Evolutionary conservation across 2,797 vertebrate species (phyloP).

Genomic region (Oreortyx pictus): DNA sequence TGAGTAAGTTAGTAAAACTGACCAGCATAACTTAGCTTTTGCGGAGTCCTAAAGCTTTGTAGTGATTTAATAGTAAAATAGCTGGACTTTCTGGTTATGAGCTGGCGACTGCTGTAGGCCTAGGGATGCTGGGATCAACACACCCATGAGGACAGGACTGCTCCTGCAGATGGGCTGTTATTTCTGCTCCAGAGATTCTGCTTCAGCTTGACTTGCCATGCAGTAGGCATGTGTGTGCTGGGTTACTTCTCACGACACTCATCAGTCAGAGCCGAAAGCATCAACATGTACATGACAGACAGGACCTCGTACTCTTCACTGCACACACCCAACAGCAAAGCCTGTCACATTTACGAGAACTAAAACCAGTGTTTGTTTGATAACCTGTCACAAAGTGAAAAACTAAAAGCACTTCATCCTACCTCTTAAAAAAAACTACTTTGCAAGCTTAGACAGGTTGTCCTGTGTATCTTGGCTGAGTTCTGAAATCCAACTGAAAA

Average conservation of each 20-base stretch:
- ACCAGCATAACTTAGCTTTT: background rate
- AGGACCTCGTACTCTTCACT: background rate
- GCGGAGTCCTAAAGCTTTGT: background rate
- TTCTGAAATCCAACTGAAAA: background rate
- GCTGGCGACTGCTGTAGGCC: background rate
- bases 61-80: background rate
- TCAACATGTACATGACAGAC: background rate
- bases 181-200: background rate
- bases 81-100: background rate
- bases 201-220: background rate
- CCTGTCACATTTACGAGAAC: background rate
- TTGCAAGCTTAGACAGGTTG: background rate
- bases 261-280: background rate
- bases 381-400: background rate
- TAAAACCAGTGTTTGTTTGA: background rate
- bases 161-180: background rate
- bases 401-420: background rate
- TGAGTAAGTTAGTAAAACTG: background rate
- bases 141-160: rapidly evolving
- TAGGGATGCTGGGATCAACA: background rate
- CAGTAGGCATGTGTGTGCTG: background rate
- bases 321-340: background rate
- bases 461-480: background rate
- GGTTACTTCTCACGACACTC: background rate
- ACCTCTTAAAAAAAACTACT: background rate